A percentile compares a stretch with the other conserved stretches of the same genome.
Evolutionary conservation across 1,140 invertebrate genomes (phyloP).

Genomic region (Macrocentrus cingulum): DNA sequence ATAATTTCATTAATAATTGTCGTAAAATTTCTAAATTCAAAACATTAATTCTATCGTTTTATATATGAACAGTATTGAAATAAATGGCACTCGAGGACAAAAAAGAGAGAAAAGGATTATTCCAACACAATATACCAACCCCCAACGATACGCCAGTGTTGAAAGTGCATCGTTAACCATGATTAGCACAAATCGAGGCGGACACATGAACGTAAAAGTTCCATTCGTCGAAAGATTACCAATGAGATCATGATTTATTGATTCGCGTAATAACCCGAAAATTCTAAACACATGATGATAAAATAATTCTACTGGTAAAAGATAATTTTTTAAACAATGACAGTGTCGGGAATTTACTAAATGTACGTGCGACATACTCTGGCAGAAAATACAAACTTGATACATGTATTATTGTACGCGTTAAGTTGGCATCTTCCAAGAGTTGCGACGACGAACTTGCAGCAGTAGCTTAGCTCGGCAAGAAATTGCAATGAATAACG

Average conservation of each 20-base stretch:
- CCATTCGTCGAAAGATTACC: neutral
- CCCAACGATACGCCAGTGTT: neutral
- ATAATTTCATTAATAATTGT: too few relatives aligned
- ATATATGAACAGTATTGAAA: neutral
- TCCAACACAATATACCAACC: neutral
- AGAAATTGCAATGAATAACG: slow-evolving; percentile 22
- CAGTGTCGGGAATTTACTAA: neutral
- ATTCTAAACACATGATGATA: neutral
- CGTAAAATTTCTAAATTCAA: too few relatives aligned
- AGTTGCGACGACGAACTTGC: slow-evolving; percentile 9
- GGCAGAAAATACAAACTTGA: neutral
- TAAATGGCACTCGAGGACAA: neutral
- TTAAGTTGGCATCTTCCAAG: slow-evolving; percentile 1
- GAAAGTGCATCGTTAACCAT: neutral
- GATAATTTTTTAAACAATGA: too few relatives aligned
- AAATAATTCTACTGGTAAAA: too few relatives aligned
- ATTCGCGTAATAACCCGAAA: neutral
- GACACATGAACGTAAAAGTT: neutral
- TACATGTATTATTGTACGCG: slow-evolving; percentile 2
- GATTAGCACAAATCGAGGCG: neutral
- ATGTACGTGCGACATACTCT: neutral
- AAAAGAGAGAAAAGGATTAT: neutral
- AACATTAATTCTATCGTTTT: too few relatives aligned
- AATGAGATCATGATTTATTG: neutral
- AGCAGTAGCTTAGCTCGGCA: slow-evolving; percentile 16